These are phyloP conservation scores for Thaleichthys pacificus DNA, from an alignment of 2,797 vertebrate genomes.

Conservation along the genomic window DNA sequence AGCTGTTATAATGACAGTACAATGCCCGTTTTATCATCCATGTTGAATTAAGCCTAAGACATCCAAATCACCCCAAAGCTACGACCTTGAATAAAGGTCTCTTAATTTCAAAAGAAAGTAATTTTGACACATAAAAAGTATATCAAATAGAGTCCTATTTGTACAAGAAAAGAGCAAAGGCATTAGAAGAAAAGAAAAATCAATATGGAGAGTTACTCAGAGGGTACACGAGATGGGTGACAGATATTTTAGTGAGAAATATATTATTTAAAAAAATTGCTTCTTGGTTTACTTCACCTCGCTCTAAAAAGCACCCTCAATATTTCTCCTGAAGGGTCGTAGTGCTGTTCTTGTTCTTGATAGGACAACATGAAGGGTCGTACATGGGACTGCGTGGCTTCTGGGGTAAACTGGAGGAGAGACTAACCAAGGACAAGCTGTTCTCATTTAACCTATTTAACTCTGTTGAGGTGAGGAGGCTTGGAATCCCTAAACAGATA, in stretches of 20 bases:
- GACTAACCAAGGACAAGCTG: no score
- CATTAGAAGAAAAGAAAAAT: no score
- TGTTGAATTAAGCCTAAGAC: conserved; percentile 43
- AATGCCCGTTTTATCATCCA: conserved; percentile 31
- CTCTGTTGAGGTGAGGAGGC: no score
- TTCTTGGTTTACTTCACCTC: background rate
- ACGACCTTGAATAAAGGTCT: conserved; percentile 36
- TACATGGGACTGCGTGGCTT: no score
- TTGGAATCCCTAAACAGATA: no score
- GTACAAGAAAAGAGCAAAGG: conserved; percentile 21
- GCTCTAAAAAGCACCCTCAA: background rate
- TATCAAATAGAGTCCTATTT: conserved; percentile 8
- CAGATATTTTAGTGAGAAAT: background rate
- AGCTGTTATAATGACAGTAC: conserved; percentile 38
- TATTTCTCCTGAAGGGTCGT: no score
- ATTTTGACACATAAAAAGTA: conserved; percentile 14
- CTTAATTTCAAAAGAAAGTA: conserved; percentile 30
- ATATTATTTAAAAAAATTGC: background rate
- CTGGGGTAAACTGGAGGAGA: no score
- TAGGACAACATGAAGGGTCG: no score
- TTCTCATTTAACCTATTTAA: no score
- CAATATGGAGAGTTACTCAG: no score
- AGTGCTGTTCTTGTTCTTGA: no score
- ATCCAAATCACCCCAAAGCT: conserved; percentile 23
- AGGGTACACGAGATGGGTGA: background rate